Evolutionary conservation across 2,888 invertebrate genomes (phyloP).

Genomic region (Lacanobia oleracea): DNA sequence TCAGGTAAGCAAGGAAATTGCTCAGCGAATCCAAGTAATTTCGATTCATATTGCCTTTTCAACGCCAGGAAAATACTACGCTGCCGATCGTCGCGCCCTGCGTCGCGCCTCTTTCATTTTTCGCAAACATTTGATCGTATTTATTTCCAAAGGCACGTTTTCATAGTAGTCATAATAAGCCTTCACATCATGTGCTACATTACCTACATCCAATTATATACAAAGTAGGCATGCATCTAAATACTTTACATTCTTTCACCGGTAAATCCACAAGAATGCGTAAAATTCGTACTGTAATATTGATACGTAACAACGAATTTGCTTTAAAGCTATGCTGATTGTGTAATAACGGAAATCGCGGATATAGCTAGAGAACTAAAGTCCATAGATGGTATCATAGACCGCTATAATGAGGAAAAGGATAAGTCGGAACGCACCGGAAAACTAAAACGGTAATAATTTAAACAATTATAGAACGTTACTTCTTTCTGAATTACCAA

Average conservation of each 20-base stretch:
- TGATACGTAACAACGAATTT: slow-evolving; percentile 1
- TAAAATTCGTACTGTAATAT: slow-evolving; percentile 4
- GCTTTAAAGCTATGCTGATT: slow-evolving; percentile 13
- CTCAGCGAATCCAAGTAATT: slow-evolving; percentile 33
- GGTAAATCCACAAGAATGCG: slow-evolving; percentile 11
- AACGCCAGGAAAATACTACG: slow-evolving; percentile 25
- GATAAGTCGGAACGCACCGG: slow-evolving; percentile 40
- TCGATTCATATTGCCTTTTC: slow-evolving; percentile 43
- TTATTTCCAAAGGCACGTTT: slow-evolving; percentile 8
- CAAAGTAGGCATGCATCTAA: slow-evolving; percentile 10
- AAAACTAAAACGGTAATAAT: slow-evolving; percentile 32
- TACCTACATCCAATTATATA: slow-evolving; percentile 4
- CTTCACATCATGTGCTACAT: not conserved
- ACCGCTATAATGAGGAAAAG: slow-evolving; percentile 33
- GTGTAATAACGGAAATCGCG: slow-evolving; percentile 7
- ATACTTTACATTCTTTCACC: slow-evolving; percentile 21
- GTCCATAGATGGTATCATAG: slow-evolving; percentile 19
- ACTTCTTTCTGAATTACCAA: slow-evolving; percentile 43
- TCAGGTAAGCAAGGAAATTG: slow-evolving; percentile 37
- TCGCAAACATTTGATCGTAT: slow-evolving; percentile 14
- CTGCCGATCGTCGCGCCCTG: slow-evolving; percentile 2
- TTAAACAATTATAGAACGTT: slow-evolving; percentile 41
- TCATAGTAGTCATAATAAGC: not conserved
- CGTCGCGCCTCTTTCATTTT: slow-evolving; percentile 13
- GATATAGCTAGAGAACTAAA: not conserved